Conservation (phyloP, 1,140 invertebrate species). For the Drosophila ercepeae region DNA sequence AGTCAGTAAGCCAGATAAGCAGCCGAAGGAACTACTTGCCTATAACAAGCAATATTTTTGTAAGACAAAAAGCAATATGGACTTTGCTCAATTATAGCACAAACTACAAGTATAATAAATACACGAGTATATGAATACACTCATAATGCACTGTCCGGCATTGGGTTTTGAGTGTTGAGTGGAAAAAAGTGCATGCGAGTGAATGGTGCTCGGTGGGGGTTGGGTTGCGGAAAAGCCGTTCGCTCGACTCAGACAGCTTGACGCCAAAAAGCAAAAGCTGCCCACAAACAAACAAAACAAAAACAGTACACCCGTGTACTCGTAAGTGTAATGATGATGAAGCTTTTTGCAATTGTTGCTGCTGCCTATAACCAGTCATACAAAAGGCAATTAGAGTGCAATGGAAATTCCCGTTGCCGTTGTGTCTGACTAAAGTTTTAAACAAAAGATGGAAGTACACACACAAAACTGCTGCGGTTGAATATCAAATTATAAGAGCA, state of each 20-base stretch:
- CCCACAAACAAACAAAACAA: slow-evolving; percentile 8
- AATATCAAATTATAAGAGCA: slow-evolving; percentile 34
- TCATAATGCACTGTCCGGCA: not conserved
- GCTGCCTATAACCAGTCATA: slow-evolving; percentile 48
- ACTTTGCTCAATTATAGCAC: slow-evolving; percentile 51
- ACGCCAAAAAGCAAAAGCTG: slow-evolving; percentile 64
- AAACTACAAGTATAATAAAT: slow-evolving; percentile 9
- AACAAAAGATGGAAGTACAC: slow-evolving; percentile 41
- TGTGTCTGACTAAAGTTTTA: slow-evolving; percentile 41
- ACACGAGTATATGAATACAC: not conserved
- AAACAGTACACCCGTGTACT: slow-evolving; percentile 13
- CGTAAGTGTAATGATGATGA: slow-evolving; percentile 78
- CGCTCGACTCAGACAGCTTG: slow-evolving; percentile 73
- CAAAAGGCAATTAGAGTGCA: slow-evolving; percentile 69
- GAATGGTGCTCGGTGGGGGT: slow-evolving; percentile 42
- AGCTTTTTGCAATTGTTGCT: slow-evolving; percentile 57
- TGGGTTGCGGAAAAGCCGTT: slow-evolving; percentile 55
- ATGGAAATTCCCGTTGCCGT: slow-evolving; percentile 72
- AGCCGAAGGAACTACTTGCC: not conserved
- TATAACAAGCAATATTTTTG: slow-evolving; percentile 4
- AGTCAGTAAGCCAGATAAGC: slow-evolving; percentile 28
- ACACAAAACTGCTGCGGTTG: slow-evolving; percentile 38
- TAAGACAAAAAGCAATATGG: slow-evolving; percentile 19
- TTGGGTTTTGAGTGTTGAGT: slow-evolving; percentile 6
- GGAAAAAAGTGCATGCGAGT: slow-evolving; percentile 45